These are phyloP conservation scores for Trididemnum nubilum DNA, from an alignment of 23 tunicate species.

Conservation along the genomic window DNA sequence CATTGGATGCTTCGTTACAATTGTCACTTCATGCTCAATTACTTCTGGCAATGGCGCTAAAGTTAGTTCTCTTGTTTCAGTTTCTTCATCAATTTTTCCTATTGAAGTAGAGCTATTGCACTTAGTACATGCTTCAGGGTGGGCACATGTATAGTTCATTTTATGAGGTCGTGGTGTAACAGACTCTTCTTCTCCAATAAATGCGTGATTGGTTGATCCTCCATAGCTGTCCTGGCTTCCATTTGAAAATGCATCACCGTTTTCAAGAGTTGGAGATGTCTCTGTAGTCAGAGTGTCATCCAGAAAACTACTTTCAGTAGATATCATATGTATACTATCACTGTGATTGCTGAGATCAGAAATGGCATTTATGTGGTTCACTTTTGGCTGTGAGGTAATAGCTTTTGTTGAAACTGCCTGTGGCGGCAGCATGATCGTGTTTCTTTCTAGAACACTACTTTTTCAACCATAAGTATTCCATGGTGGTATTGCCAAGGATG, in stretches of 20 bases:
- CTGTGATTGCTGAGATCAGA: neutral
- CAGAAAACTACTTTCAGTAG: constrained; percentile 13
- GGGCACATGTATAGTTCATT: constrained; percentile 38
- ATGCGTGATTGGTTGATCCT: constrained; percentile 54
- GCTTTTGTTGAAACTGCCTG: neutral
- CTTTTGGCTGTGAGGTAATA: constrained; percentile 5
- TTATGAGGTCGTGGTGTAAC: constrained; percentile 64
- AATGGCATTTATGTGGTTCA: neutral
- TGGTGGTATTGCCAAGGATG: no score
- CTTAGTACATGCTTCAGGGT: constrained; percentile 32
- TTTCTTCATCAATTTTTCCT: neutral
- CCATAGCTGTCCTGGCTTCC: neutral
- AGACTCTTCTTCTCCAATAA: constrained; percentile 49
- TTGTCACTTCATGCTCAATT: constrained; percentile 49
- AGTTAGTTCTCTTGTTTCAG: neutral
- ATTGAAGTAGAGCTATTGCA: constrained; percentile 3
- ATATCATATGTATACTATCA: neutral
- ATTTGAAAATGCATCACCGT: neutral
- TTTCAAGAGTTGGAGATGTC: constrained; percentile 16
- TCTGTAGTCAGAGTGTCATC: constrained; percentile 26
- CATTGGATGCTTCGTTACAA: constrained; percentile 16
- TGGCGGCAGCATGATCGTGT: neutral
- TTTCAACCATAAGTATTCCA: no score
- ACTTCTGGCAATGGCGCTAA: neutral
- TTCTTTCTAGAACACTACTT: neutral